These are phyloP conservation scores for Chironomus riparius DNA, from an alignment of 2,888 invertebrate genomes.

Conservation along the genomic window DNA sequence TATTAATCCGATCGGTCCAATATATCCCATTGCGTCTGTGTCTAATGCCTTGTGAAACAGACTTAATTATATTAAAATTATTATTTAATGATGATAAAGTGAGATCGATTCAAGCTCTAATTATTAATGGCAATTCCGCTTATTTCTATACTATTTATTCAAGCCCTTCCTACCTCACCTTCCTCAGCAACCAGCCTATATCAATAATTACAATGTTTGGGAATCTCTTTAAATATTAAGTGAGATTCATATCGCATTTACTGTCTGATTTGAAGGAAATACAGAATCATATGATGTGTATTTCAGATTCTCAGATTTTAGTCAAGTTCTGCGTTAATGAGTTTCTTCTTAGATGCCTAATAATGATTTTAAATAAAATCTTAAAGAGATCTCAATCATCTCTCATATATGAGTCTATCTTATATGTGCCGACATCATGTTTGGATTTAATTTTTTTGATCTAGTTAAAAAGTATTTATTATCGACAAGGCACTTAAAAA, in stretches of 20 bases:
- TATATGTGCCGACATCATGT: constrained; percentile 22
- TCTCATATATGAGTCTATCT: background rate
- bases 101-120: constrained; percentile 24
- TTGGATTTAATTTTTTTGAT: constrained; percentile 21
- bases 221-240: background rate
- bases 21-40: background rate
- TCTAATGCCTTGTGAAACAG: background rate
- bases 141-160: too few species aligned
- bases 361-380: background rate
- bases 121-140: background rate
- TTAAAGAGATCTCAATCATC: constrained; percentile 18
- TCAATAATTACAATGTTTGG: background rate
- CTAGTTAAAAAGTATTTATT: constrained; percentile 25
- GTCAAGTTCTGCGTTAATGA: background rate
- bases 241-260: background rate
- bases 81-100: constrained; percentile 27
- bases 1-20: background rate
- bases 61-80: constrained; percentile 26
- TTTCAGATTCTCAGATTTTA: background rate
- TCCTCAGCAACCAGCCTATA: too few species aligned
- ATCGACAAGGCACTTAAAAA: background rate
- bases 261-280: background rate
- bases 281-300: background rate
- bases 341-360: background rate
- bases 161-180: background rate